Percentiles rank a stretch among this genome's conserved stretches.
These are phyloP conservation scores for Falco biarmicus DNA, from an alignment of 2,797 vertebrate genomes.

Conservation along the genomic window DNA sequence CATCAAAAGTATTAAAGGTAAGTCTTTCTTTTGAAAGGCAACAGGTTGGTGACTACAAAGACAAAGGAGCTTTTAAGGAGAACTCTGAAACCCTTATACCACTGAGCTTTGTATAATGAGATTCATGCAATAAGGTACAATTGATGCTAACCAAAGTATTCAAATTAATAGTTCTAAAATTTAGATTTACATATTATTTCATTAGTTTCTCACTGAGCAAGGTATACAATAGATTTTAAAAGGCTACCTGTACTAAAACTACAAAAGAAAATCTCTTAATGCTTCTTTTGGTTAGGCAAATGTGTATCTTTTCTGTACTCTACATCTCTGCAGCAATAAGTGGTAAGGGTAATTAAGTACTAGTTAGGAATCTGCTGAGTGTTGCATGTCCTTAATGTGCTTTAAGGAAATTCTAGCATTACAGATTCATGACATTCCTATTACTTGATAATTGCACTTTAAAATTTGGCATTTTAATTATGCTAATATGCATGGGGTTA, in stretches of 20 bases:
- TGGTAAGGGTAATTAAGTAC: conserved; percentile 44
- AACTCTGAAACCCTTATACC: neutral
- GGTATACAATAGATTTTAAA: neutral
- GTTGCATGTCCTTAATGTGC: conserved; percentile 35
- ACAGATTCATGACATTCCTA: conserved; percentile 14
- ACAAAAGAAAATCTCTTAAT: neutral
- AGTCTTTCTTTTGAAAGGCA: neutral
- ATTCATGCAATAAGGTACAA: neutral
- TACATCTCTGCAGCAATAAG: conserved; percentile 19
- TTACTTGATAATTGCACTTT: conserved; percentile 61
- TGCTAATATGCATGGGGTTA: neutral
- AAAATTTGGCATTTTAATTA: conserved; percentile 61
- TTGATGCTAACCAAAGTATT: neutral
- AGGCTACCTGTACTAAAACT: neutral
- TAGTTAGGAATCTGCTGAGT: conserved; percentile 68
- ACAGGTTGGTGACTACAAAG: neutral
- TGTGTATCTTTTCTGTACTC: neutral
- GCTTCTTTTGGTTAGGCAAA: neutral
- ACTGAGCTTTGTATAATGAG: neutral
- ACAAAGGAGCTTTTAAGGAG: neutral
- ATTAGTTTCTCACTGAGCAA: neutral
- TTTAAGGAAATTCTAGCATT: conserved; percentile 46
- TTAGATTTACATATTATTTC: neutral
- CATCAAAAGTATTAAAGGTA: neutral
- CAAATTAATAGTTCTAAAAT: neutral